Base-by-base conservation (phyloP, 2,888 invertebrate species). In the Lithosia quadra region DNA sequence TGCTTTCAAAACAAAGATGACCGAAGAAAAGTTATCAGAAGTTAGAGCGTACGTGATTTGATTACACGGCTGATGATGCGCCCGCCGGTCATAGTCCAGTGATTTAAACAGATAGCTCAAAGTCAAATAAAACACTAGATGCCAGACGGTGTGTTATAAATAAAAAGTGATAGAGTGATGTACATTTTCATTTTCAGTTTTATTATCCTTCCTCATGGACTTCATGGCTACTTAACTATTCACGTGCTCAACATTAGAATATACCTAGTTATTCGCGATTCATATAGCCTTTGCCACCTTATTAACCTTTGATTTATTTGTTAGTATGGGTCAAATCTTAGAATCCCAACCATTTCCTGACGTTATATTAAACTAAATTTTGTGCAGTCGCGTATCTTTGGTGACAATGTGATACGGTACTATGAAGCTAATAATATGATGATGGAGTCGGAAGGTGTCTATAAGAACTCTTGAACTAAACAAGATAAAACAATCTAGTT, bases 81-180 rank as follows among this genome's bases (percentile, higher is more conserved):
- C 34, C 58, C 58, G 55, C 18, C n/a, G 63, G 28, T 28, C 63
- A 63, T 13, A 63, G 63, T 63, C 36, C 55, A 63, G n/a, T 34
- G 15, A 15, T 34, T n/a, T 22, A 34, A 49, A 34, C 22, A 18
- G 55, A 36, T 63, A 63, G 15, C 21, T 61, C n/a, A 61, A 39
- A 55, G 62, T 62, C 28, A 33, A 56, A 56, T 15, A 56, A 39
- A 63, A 55, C 21, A 55, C 21, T 33, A 21, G 63, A 34, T 36
- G 53, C 21, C 33, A 63, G 34, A 62, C 49, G n/a, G 24, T 24
- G 9, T 49, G n/a, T n/a, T 49, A 49, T n/a, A 49, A n/a, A 49
- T 49, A 49, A 49, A 49, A 49, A 15, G 49, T 49, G 49, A 49
- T 49, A 49, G 49, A 49, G 49, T n/a, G 49, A 49, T 49, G n/a